phyloP scores from a whole-genome alignment of 2,797 vertebrate species.

The Acrossocheilus wenchowensis region DNA sequence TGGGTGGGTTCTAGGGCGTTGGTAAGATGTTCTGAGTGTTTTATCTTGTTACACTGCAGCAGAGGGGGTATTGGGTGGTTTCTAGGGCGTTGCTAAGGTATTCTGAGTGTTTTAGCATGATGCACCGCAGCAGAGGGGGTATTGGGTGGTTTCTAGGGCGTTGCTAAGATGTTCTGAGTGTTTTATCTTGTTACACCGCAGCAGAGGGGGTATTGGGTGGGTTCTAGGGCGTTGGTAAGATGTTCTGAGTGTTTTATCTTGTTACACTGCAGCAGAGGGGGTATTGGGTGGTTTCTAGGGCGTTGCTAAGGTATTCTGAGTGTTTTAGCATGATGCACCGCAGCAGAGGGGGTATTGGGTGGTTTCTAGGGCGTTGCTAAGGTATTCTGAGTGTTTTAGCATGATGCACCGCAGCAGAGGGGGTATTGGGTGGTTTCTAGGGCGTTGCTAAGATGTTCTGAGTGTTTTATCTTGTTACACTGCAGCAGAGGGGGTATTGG shows the following conservation, averaged over 20 bases:
- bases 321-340: too few relatives aligned
- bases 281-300: too few relatives aligned
- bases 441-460: not conserved
- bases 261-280: too few relatives aligned
- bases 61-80: too few relatives aligned
- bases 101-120: not conserved
- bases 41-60: too few relatives aligned
- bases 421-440: not conserved
- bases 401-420: too few relatives aligned
- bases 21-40: too few relatives aligned
- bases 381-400: not conserved
- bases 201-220: not conserved
- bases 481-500: too few relatives aligned
- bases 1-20: too few relatives aligned
- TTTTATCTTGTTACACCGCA: not conserved
- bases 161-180: not conserved
- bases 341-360: rapidly evolving
- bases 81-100: not conserved
- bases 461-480: too few relatives aligned
- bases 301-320: not conserved
- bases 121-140: not conserved
- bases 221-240: not conserved
- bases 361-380: not conserved
- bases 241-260: too few relatives aligned
- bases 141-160: not conserved